These are phyloP conservation scores for Melangyna quadrimaculata DNA, from an alignment of 2,888 invertebrate genomes.

Conservation along the genomic window DNA sequence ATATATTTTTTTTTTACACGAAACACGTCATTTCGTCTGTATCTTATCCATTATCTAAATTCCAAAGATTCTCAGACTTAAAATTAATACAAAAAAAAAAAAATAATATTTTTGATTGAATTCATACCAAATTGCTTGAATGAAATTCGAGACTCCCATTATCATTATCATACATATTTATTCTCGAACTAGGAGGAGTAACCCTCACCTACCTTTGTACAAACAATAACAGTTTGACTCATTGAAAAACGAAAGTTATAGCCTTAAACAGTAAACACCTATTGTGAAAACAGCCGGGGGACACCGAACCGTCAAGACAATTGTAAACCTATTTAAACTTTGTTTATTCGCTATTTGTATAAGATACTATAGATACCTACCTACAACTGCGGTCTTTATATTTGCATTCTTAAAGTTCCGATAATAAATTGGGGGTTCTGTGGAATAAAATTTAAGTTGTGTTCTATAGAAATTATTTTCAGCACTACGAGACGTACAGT, in stretches of 20 bases:
- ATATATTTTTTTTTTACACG: background rate
- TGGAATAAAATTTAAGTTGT: constrained; percentile 3
- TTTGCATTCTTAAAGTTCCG: constrained; percentile 58
- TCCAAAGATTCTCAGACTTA: background rate
- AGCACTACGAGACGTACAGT: background rate
- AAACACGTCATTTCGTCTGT: background rate
- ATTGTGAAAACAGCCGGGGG: constrained; percentile 22
- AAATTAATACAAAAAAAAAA: background rate
- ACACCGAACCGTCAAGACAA: constrained; percentile 20
- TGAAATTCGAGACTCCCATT: constrained; percentile 24
- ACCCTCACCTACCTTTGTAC: constrained; percentile 17
- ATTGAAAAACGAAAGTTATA: constrained; percentile 54
- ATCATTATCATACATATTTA: constrained; percentile 1
- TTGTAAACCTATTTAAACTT: constrained; percentile 59
- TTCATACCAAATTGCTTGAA: constrained; percentile 35
- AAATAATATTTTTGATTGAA: background rate
- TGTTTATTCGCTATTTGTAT: constrained; percentile 43
- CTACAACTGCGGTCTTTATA: constrained; percentile 24
- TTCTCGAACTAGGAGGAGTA: background rate
- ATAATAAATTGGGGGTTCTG: constrained; percentile 30
- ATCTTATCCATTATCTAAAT: background rate
- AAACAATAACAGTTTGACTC: constrained; percentile 57
- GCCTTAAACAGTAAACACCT: constrained; percentile 40
- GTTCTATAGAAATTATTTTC: background rate
- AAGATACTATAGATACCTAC: background rate